Conservation (phyloP, 1,140 invertebrate species). For the Drosophila chauvacae region DNA sequence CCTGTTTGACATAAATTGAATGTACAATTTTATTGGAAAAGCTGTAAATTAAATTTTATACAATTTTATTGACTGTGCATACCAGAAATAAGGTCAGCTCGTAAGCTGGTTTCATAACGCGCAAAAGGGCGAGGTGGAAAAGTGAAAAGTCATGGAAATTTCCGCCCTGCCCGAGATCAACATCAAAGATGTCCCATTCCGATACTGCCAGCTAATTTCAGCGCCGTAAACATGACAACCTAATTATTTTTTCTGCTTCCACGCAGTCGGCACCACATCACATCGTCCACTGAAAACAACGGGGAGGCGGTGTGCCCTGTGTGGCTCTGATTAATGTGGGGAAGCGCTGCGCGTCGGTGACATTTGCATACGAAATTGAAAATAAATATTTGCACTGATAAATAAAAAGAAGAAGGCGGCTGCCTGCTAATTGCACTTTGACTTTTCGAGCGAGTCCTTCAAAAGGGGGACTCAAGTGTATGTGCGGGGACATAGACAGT, state of each 20-base stretch:
- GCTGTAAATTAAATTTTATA: background rate
- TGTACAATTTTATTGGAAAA: background rate
- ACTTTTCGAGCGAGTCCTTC: slow-evolving; percentile 59
- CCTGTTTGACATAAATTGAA: background rate
- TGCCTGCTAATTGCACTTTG: slow-evolving; percentile 75
- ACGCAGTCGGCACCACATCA: slow-evolving; percentile 18
- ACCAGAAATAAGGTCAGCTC: slow-evolving; percentile 64
- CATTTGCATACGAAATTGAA: slow-evolving; percentile 82
- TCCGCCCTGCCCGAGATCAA: slow-evolving; percentile 38
- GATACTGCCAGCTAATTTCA: slow-evolving; percentile 82
- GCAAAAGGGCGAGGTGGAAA: slow-evolving; percentile 15
- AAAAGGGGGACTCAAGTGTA: slow-evolving; percentile 1
- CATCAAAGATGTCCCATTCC: slow-evolving; percentile 70
- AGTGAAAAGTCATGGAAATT: slow-evolving; percentile 53
- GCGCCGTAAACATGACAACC: slow-evolving; percentile 79
- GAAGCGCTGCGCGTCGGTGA: slow-evolving; percentile 27
- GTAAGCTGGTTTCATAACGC: slow-evolving; percentile 62
- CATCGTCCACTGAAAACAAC: slow-evolving; percentile 15
- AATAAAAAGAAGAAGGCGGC: slow-evolving; percentile 34
- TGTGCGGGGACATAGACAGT: slow-evolving; percentile 9
- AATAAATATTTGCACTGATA: slow-evolving; percentile 78
- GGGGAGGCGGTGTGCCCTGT: background rate
- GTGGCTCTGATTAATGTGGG: slow-evolving; percentile 64
- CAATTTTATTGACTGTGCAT: slow-evolving; percentile 2
- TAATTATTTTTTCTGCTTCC: slow-evolving; percentile 73